These are phyloP conservation scores for Bicyclus anynana DNA, from an alignment of 1,140 invertebrate species.

Conservation along the genomic window DNA sequence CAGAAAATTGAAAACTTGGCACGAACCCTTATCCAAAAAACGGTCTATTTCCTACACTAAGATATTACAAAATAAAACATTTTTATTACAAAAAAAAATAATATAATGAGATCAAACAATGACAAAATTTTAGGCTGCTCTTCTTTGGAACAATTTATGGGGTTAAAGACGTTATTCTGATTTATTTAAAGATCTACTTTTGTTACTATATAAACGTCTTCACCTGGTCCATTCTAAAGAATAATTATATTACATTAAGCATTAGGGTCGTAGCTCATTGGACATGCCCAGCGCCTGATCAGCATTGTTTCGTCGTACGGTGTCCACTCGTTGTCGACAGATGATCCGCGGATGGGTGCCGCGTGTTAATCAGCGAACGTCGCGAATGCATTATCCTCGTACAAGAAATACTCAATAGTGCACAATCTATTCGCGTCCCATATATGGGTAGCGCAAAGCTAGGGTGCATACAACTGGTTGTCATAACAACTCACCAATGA, in stretches of 20 bases:
- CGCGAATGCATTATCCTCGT: too few relatives aligned
- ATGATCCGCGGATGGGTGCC: too few relatives aligned
- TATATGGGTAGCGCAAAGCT: too few relatives aligned
- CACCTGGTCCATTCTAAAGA: constrained; percentile 17
- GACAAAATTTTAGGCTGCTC: constrained; percentile 71
- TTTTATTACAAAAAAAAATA: constrained; percentile 66
- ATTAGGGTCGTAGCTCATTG: too few relatives aligned
- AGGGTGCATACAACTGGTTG: too few relatives aligned
- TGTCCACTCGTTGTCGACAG: too few relatives aligned
- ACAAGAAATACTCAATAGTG: too few relatives aligned
- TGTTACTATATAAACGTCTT: constrained; percentile 18
- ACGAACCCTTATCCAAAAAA: constrained; percentile 43
- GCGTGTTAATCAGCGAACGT: too few relatives aligned
- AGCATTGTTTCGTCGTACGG: too few relatives aligned
- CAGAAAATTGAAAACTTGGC: constrained; percentile 51
- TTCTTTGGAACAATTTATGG: constrained; percentile 72
- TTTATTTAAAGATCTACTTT: constrained; percentile 38
- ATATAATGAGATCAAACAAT: constrained; percentile 74
- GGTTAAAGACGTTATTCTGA: constrained; percentile 37
- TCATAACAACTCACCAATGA: too few relatives aligned
- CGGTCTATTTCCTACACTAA: constrained; percentile 25
- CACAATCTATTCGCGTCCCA: too few relatives aligned
- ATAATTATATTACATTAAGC: constrained; percentile 15
- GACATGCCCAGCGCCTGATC: too few relatives aligned
- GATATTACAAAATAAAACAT: constrained; percentile 55